These are phyloP conservation scores for Aplochiton taeniatus DNA, from an alignment of 2,797 vertebrate species.

Conservation along the genomic window DNA sequence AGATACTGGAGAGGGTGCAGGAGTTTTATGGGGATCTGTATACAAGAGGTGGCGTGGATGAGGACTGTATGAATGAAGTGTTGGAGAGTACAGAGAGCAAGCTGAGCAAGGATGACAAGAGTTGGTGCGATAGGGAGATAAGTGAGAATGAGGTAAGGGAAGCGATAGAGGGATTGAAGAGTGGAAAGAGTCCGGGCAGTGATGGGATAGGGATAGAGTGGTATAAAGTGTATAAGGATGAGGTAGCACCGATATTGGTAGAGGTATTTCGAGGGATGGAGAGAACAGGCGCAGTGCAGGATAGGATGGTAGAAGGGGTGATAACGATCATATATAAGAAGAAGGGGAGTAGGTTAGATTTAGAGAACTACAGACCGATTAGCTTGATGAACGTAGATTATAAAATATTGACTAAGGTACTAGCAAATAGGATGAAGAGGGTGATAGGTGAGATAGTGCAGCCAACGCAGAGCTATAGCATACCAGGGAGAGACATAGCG, in stretches of 20 bases:
- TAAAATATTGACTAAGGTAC: slow-evolving; percentile 3
- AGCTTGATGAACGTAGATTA: neutral
- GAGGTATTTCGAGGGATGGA: too few species aligned
- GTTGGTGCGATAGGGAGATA: too few species aligned
- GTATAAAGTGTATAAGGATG: neutral
- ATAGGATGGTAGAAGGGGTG: too few species aligned
- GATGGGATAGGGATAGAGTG: neutral
- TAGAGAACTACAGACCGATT: slow-evolving; percentile 1
- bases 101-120: too few species aligned
- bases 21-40: too few species aligned
- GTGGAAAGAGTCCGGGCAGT: neutral
- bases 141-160: neutral
- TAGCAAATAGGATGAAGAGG: too few species aligned
- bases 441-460: neutral
- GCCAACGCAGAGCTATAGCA: neutral
- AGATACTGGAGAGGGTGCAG: too few species aligned
- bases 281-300: too few species aligned
- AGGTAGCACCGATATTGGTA: neutral
- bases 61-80: too few species aligned
- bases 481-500: slow-evolving; percentile 10
- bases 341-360: neutral
- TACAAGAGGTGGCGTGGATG: too few species aligned
- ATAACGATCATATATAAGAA: neutral
- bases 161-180: too few species aligned
- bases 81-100: too few species aligned